These are phyloP conservation scores for Antheraea pernyi DNA, from an alignment of 1,140 invertebrate genomes.

Conservation along the genomic window DNA sequence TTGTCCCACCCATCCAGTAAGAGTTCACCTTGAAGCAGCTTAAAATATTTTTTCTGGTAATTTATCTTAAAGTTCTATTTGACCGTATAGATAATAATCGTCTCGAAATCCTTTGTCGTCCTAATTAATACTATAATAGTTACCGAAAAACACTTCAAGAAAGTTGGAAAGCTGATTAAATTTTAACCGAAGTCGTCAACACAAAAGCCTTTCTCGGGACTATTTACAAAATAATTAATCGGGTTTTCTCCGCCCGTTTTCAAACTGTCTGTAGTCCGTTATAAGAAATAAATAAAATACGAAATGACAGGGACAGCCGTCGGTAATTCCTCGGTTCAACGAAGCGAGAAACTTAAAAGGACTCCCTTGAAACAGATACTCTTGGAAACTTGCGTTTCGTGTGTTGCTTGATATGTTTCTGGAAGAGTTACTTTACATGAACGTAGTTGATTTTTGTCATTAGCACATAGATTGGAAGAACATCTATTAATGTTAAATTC, in stretches of 20 bases:
- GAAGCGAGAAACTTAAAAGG: slow-evolving; percentile 30
- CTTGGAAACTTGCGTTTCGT: slow-evolving; percentile 4
- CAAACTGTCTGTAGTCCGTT: slow-evolving; percentile 12
- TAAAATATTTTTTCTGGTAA: too few relatives aligned
- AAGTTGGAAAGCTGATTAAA: neutral
- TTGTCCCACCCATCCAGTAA: too few relatives aligned
- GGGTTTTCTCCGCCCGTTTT: slow-evolving; percentile 8
- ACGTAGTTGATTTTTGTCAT: too few relatives aligned
- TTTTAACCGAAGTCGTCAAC: neutral
- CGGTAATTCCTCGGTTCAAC: slow-evolving; percentile 29
- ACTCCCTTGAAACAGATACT: slow-evolving; percentile 21
- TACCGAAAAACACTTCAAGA: neutral
- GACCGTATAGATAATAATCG: neutral
- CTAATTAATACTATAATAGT: neutral
- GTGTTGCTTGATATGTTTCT: neutral
- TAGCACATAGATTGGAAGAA: too few relatives aligned
- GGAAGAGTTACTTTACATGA: too few relatives aligned
- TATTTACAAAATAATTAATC: slow-evolving; percentile 25
- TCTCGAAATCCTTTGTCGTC: neutral
- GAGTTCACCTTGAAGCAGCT: too few relatives aligned
- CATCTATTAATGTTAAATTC: too few relatives aligned
- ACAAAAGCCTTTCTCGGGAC: neutral
- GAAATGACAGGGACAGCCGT: slow-evolving; percentile 20
- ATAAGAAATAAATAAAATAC: slow-evolving; percentile 25
- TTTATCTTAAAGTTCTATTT: too few relatives aligned